phyloP scores from a whole-genome alignment of 2,888 invertebrate species.

The Phyllotreta striolata region DNA sequence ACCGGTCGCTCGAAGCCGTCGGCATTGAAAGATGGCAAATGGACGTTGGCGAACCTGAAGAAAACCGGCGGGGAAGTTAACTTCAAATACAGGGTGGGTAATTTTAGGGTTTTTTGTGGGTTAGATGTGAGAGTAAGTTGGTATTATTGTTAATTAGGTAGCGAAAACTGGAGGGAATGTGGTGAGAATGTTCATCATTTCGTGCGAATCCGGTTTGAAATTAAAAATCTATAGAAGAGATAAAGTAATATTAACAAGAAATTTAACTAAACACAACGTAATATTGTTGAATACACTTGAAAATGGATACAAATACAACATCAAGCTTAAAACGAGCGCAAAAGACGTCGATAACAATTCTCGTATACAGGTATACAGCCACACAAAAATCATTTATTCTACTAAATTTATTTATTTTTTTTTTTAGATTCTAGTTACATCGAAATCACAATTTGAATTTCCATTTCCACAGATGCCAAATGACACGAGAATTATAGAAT shows the following conservation, averaged over 20 bases:
- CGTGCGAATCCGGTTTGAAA: background rate
- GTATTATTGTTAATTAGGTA: background rate
- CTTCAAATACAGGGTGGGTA: constrained; percentile 5
- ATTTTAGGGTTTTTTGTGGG: background rate
- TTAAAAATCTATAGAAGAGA: constrained; percentile 1
- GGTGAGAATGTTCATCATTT: background rate
- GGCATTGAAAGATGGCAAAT: constrained; percentile 8
- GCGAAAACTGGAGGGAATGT: background rate
- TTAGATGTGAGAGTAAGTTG: background rate
- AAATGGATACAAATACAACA: constrained; percentile 1
- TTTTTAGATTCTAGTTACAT: constrained; percentile 8
- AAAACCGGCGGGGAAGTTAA: constrained; percentile 1
- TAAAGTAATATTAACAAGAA: constrained; percentile 6
- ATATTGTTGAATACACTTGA: background rate
- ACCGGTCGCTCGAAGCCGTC: background rate
- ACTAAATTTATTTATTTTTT: background rate
- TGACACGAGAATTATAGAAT: constrained; percentile 8
- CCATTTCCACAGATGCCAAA: background rate
- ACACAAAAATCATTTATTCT: background rate
- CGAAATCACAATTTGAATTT: background rate
- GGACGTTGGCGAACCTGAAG: background rate
- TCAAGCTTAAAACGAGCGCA: background rate
- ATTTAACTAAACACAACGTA: background rate
- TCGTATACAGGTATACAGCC: background rate
- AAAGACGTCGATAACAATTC: constrained; percentile 4